Evolutionary conservation across 2,888 invertebrate species (phyloP).

Genomic region (Diarsia brunnea): DNA sequence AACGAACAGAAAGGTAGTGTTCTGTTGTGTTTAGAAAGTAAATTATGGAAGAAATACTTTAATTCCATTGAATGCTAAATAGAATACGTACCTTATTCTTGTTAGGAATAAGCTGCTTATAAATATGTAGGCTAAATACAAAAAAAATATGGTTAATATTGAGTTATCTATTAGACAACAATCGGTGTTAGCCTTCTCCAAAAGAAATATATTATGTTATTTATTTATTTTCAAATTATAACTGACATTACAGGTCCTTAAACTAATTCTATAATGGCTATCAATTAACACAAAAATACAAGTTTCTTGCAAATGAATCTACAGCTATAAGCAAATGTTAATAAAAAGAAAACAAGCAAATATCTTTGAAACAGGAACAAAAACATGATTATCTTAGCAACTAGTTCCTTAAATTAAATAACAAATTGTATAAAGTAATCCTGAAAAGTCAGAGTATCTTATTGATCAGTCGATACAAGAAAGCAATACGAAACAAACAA

Average conservation of each 20-base stretch:
- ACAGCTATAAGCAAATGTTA: too few species aligned
- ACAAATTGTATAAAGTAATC: not conserved
- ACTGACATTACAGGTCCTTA: too few species aligned
- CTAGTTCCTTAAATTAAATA: too few species aligned
- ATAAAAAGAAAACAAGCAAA: too few species aligned
- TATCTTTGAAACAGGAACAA: too few species aligned
- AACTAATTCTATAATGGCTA: too few species aligned
- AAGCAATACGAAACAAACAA: slow-evolving; percentile 46
- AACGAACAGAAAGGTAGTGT: slow-evolving; percentile 20
- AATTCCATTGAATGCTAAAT: slow-evolving; percentile 1
- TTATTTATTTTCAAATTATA: too few species aligned
- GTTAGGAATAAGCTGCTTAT: not conserved
- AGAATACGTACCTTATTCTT: not conserved
- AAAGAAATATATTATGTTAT: not conserved
- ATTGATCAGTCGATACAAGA: slow-evolving; percentile 25
- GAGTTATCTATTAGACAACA: not conserved
- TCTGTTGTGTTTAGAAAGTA: slow-evolving; percentile 11
- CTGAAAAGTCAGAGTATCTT: slow-evolving; percentile 1
- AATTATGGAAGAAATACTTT: slow-evolving; percentile 8
- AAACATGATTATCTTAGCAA: too few species aligned
- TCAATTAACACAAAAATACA: too few species aligned
- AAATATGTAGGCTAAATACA: not conserved
- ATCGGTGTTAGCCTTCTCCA: not conserved
- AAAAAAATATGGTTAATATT: not conserved
- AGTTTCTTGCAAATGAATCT: too few species aligned